Percentiles rank a stretch among this genome's conserved stretches.
Conservation (phyloP, 2,113 vertebrate species). For the Pampusana beccarii region DNA sequence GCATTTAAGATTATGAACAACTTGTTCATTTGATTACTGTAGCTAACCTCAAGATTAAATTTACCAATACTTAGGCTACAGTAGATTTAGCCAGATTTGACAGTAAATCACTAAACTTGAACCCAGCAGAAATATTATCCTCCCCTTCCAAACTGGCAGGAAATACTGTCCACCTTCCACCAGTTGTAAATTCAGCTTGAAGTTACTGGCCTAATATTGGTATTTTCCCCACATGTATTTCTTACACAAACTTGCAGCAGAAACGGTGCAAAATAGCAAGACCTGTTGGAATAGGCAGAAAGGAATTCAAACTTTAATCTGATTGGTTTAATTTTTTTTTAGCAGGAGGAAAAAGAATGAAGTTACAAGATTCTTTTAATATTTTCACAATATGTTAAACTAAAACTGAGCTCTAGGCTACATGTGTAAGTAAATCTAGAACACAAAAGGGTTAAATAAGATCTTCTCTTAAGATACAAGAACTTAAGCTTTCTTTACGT, state of each 20-base stretch:
- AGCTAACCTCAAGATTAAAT: neutral
- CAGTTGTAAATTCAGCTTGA: neutral
- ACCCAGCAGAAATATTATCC: neutral
- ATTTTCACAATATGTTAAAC: slow-evolving; percentile 90
- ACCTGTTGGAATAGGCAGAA: slow-evolving; percentile 66
- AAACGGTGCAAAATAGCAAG: slow-evolving; percentile 48
- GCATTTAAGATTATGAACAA: neutral
- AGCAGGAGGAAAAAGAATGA: slow-evolving; percentile 89
- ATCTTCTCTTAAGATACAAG: slow-evolving; percentile 90
- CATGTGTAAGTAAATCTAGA: slow-evolving; percentile 93
- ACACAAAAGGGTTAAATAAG: slow-evolving; percentile 96
- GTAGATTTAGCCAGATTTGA: neutral
- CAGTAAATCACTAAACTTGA: neutral
- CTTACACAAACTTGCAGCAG: neutral
- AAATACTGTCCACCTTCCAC: neutral
- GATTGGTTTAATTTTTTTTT: slow-evolving; percentile 95
- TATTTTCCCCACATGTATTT: neutral
- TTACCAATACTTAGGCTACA: neutral
- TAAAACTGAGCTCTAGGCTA: slow-evolving; percentile 92
- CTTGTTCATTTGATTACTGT: neutral
- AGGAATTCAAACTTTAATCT: slow-evolving; percentile 80
- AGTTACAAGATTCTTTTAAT: slow-evolving; percentile 87
- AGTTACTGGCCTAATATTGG: neutral
- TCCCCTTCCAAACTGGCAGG: neutral
- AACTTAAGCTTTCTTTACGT: slow-evolving; percentile 87